Conservation (phyloP, 1,140 invertebrate species). For the Aphis gossypii region DNA sequence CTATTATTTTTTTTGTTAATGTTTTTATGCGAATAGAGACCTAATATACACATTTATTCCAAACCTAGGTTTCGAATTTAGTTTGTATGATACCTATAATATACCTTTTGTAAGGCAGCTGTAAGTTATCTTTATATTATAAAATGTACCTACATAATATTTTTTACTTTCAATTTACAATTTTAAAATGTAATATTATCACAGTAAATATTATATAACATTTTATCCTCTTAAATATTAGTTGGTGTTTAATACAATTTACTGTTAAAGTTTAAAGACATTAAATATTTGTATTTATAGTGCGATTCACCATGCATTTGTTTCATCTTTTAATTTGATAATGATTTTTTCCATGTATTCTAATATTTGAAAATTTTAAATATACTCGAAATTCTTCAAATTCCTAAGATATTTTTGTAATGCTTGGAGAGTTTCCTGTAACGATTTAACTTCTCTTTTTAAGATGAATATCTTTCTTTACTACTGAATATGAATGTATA, state of each 20-base stretch:
- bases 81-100: background rate
- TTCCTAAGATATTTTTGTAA: no score
- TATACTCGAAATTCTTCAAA: no score
- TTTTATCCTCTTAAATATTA: background rate
- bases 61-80: background rate
- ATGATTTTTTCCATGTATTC: no score
- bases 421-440: no score
- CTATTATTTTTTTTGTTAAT: background rate
- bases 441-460: no score
- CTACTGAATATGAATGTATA: no score
- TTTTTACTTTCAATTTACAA: background rate
- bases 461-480: no score
- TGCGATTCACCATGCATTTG: no score
- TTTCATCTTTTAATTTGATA: no score
- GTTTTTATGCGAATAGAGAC: background rate
- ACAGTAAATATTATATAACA: background rate
- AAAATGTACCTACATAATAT: background rate
- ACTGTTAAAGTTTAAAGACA: background rate
- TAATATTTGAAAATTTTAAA: no score
- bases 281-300: background rate
- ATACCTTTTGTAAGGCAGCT: background rate
- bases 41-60: background rate
- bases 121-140: background rate
- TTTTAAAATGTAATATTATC: background rate
- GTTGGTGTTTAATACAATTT: background rate